Evolutionary conservation across 2,797 vertebrate genomes (phyloP), one percentile per base, ranked within the genome.

Genomic region (Myotis myotis): DNA sequence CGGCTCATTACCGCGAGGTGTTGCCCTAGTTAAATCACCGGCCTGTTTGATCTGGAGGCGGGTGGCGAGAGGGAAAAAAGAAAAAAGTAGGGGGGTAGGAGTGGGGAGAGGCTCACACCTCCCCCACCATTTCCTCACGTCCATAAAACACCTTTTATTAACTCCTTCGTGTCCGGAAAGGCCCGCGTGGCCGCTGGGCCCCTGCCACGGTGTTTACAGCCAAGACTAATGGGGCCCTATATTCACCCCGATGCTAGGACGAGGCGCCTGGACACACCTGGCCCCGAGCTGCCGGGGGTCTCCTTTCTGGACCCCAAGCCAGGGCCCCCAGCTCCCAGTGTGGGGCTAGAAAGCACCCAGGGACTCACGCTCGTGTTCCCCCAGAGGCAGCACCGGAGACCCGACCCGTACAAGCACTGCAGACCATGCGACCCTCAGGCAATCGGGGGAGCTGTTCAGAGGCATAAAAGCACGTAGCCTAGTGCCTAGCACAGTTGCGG

Each of bases 141-240:
- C 96, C 95, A 83, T 98, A 98, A 97, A 95, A 95, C 92, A 96
- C 93, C 93, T 94, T 96, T 93, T 95, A 97, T 97, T 97, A 97
- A 98, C 97, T 96, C 96, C 75, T 97, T 95, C 95, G 92, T 66
- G 49, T 94, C 97, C 89, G 83, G 92, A 86, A 95, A 88, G 95
- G 53, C 83, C 93, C 74, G 68, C 91, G 91, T 79, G 90, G 94
- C 85, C 75, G 64, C 62, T 62, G 71, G 11, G 89, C 36, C 49
- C 79, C 80, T 47, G 87, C 72, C 80, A 55, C 71, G 78, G 96
- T 94, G 91, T 97, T 96, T 96, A 95, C 84, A 91, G 92, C 92
- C 90, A 1, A 64, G 49, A 55, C 71, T 96, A 96, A 96, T 93
- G 74, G 95, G 76, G 89, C 62, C 76, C 93, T 87, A 70, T 91